Evolutionary conservation across 2,888 invertebrate genomes (phyloP), one percentile per base, ranked within the genome.

Genomic region (Dicycla oo): DNA sequence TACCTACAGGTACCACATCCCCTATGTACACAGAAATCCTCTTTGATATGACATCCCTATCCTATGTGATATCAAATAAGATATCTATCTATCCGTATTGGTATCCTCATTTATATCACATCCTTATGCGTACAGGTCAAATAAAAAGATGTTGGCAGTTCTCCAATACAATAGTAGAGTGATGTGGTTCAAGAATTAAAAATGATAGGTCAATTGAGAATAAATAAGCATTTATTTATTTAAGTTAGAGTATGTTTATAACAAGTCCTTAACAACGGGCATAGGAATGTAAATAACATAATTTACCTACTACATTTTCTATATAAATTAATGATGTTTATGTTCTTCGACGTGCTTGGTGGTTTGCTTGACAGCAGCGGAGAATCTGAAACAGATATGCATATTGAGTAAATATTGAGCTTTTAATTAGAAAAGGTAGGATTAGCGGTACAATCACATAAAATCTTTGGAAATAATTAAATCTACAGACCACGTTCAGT

Each of bases 341-440:
- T 84, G 75, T 54, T 89, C 84, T 69, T 87, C 86, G 3, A 86
- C 67, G 54, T 88, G 89, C 54, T 88, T 85, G 3, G 86, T 89
- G 10, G 86, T 83, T 76, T 89, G 88, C 64, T 89, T 88, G 30
- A 89, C 87, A n/a, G 81, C 83, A 63, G 89, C 89, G 13, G 82
- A 83, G 75, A 89, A 89, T 71, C 89, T 89, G 86, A 40, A 88
- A 87, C 26, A 49, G 43, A 54, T 26, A 23, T 8, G 40, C n/a
- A 58, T 18, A 23, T 45, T 8, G 8, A 51, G 15, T 56, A 30
- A 57, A 23, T 26, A 62, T 51, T 34, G 26, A 38, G 15, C 0
- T 26, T 2, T 51, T 10, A 20, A 23, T 45, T 45, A 15, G 3
- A 3, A 34, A 30, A 30, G 1, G 20, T 5, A 30, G 1, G 40